Conservation (phyloP, 1,140 invertebrate genomes). For the Conus ventricosus region DNA sequence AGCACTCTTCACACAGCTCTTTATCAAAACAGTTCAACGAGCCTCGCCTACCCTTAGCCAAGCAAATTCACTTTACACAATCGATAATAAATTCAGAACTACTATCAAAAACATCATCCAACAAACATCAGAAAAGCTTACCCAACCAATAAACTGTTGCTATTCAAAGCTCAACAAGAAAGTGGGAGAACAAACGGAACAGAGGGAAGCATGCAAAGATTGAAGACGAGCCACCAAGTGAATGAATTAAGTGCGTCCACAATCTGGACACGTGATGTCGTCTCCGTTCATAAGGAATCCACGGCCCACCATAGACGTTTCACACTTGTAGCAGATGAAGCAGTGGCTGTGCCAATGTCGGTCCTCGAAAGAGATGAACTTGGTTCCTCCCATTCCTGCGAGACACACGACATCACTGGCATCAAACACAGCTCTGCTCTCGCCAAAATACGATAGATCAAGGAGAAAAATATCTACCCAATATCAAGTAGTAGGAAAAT, state of each 20-base stretch:
- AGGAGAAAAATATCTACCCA: neutral
- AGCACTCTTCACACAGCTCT: too few species aligned
- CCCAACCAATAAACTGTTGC: neutral
- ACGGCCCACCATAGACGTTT: conserved; percentile 94
- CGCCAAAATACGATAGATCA: too few species aligned
- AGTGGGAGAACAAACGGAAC: neutral
- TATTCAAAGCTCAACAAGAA: neutral
- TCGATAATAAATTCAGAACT: neutral
- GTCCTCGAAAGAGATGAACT: conserved; percentile 99
- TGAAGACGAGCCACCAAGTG: neutral
- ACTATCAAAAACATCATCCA: neutral
- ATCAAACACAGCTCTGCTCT: too few species aligned
- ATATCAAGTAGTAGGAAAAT: neutral
- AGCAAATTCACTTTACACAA: neutral
- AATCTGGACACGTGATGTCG: conserved; percentile 99
- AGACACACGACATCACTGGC: conserved; percentile 27
- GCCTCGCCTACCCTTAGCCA: neutral
- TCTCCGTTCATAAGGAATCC: conserved; percentile 98
- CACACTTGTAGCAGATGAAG: conserved; percentile 97
- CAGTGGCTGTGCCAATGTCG: conserved; percentile 99
- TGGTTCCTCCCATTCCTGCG: conserved; percentile 84
- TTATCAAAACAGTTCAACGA: too few species aligned
- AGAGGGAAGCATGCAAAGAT: neutral
- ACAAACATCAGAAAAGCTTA: neutral
- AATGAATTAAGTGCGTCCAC: conserved; percentile 79